Evolutionary conservation across 2,113 vertebrate species (phyloP), one percentile per base, ranked within the genome.

Genomic region (Solea senegalensis): DNA sequence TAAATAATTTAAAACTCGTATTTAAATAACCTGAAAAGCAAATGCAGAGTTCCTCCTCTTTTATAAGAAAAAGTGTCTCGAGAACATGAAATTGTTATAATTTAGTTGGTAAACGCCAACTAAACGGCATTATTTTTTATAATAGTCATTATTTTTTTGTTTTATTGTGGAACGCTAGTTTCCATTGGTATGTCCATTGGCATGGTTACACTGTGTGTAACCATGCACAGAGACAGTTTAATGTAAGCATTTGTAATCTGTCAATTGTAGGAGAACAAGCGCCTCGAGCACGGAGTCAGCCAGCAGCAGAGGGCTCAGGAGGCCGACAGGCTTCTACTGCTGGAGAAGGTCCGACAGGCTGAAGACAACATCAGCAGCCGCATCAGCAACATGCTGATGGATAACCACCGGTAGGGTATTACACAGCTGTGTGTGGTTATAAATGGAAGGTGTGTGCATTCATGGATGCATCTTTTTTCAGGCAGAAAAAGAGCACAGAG

Each of bases 401-500:
- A 96, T 71, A 97, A 95, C 67, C 94, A 89, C 80, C 95, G 96
- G 97, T 98, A 40, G 48, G 70, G 21, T 3, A 5, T 3, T 26
- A 51, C 14, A n/a, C 63, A 45, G 27, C 10, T 27, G 1, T 43
- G 11, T 48, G 34, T 67, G 2, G 9, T 26, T 34, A 28, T 39
- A 3, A n/a, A 34, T 3, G 5, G 34, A 34, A 2, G 11, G 41
- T 26, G 14, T 51, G 27, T 70, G 0, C 5, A 16, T 51, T 12
- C 34, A 50, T 27, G 44, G 8, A 40, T 53, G 10, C 39, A n/a
- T 39, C 3, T 15, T 7, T 27, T 12, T 13, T 74, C 65, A 99
- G 98, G 74, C 96, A 98, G 71, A 96, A 93, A 50, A 95, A 94
- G 85, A 97, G 90, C 49, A 93, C 96, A 0, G 94, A 94, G 82